Evolutionary conservation across 2,888 invertebrate genomes (phyloP), one percentile per base, ranked within the genome.

Genomic region (Cecidostiba fungosa): DNA sequence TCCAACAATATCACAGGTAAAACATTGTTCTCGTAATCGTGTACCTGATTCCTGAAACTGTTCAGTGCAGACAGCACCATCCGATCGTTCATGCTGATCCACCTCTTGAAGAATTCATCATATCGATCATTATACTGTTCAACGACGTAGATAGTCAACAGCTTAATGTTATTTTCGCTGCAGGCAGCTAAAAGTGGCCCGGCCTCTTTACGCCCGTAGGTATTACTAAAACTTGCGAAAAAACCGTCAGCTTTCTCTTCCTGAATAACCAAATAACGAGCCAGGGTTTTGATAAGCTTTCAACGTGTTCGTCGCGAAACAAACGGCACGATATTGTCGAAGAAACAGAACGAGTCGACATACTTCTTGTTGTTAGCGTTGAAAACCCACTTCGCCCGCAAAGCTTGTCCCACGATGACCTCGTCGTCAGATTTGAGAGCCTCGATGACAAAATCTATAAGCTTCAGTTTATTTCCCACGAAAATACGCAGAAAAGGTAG

Each of bases 371-470:
- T 84, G 0, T 86, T 87, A 0, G 89, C 90, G 6, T 90, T 79
- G 78, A 93, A 93, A 39, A 93, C 91, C 90, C 91, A 91, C 0
- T 82, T 85, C 0, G 90, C 89, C 8, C 89, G 88, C 4, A 93
- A 73, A 1, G 92, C 93, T 50, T 88, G 88, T 8, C 89, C 87
- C 6, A 91, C 88, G 0, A 93, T 59, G 5, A 84, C 78, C 10
- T 76, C 3, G 70, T 93, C 91, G 0, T 91, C 90, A 1, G 92
- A 92, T 80, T 89, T 91, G 0, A 93, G 87, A 0, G 92, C 91
- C 12, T 90, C 88, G 5, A 89, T 85, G 1, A 92, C 86, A 0
- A 88, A 85, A 0, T 86, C 86, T 3, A 88, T 86, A 3, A 89
- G 72, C n/a, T 87, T 88, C 8, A 89, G n/a, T 6, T 87, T 84